Evolutionary conservation across 2,888 invertebrate genomes (phyloP), one percentile per base, ranked within the genome.

Genomic region (Thalpophila matura): DNA sequence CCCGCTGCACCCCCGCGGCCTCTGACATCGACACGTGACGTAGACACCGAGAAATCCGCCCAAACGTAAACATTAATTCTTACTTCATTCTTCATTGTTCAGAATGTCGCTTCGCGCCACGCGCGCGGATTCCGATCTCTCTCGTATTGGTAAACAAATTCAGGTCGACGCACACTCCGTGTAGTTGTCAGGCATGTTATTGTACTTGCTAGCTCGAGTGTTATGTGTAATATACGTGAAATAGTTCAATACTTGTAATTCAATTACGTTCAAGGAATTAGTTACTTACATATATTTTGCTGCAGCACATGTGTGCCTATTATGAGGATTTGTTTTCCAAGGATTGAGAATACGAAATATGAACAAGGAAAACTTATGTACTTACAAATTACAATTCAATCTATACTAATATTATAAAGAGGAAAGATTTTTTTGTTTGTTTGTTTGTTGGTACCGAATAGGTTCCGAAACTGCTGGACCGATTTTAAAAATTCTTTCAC

Each of bases 21-120:
- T 76, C 86, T 85, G 79, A 78, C 91, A 87, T 88, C 91, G 90
- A 93, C 94, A 94, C 94, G 94, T 94, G 95, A 94, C 94, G 94
- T 93, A 88, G 92, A 89, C 92, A 89, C 88, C 82, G 88, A 93
- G 93, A 93, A 93, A 93, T 92, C 93, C 92, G 91, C 92, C 94
- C 91, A 94, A 94, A 94, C 94, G 94, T 94, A 95, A 95, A 95
- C 95, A 95, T 93, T 92, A 94, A 94, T 94, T 93, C 94, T 93
- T 92, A 91, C 89, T 93, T 92, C 94, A 92, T 92, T 93, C 94
- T 93, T 94, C 92, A 93, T 91, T 91, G 94, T 93, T 89, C 89
- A 89, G 91, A 91, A 91, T 91, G 91, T 89, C 88, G 89, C 80
- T 82, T 81, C 86, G 88, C 89, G 91, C 87, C 90, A 90, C 90